Evolutionary conservation across 2,113 vertebrate genomes (phyloP).

Genomic region (Mormoops blainvillei): DNA sequence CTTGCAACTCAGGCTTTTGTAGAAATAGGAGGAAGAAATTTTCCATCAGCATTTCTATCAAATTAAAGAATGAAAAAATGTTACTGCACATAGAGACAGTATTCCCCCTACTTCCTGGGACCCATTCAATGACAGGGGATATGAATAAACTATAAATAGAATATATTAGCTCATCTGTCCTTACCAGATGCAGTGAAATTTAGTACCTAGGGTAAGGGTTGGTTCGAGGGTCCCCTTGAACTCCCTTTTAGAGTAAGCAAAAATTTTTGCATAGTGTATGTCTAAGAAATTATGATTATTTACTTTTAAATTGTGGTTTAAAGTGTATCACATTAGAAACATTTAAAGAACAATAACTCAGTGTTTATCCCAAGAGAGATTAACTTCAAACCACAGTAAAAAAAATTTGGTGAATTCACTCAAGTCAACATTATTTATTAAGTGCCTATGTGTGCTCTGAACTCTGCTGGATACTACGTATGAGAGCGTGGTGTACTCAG

Average conservation of each 20-base stretch:
- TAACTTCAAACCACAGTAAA: neutral
- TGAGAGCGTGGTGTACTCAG: neutral
- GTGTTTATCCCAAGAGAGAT: neutral
- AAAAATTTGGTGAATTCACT: neutral
- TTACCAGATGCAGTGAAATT: conserved; percentile 3
- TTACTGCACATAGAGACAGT: neutral
- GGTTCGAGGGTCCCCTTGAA: neutral
- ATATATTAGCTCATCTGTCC: neutral
- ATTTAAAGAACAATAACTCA: neutral
- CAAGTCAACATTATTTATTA: conserved; percentile 29
- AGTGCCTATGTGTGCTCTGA: neutral
- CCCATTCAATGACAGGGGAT: neutral
- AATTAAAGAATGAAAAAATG: neutral
- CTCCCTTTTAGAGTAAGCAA: neutral
- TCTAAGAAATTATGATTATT: neutral
- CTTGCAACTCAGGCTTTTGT: neutral
- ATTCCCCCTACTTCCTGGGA: neutral
- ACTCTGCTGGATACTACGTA: neutral
- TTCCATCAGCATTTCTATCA: neutral
- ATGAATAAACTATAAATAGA: neutral
- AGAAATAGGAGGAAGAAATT: neutral
- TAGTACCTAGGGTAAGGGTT: neutral
- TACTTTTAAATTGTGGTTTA: neutral
- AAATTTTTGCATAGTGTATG: neutral
- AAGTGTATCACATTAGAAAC: neutral